Evolutionary conservation across 2,113 vertebrate genomes (phyloP).

Genomic region (Recurvirostra avosetta): DNA sequence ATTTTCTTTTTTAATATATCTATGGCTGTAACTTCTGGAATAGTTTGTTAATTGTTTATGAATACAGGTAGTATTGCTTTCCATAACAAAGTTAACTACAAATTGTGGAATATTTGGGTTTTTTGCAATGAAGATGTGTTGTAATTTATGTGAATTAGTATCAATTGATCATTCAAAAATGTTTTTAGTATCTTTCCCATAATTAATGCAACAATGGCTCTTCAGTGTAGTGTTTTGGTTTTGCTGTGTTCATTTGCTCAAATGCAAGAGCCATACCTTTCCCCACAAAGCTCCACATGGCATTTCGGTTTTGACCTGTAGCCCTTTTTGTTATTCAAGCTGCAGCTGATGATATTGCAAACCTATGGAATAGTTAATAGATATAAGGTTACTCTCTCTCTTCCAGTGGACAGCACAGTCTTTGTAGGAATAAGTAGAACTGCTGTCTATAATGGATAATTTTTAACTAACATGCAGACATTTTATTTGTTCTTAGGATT

Average conservation of each 20-base stretch:
- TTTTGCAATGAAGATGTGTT: not conserved
- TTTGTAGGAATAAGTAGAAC: not conserved
- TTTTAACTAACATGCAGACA: not conserved
- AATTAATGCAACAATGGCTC: not conserved
- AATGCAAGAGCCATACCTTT: not conserved
- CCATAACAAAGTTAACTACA: not conserved
- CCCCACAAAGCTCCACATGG: fast-evolving
- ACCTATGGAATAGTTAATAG: not conserved
- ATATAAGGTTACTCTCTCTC: not conserved
- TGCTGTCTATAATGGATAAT: not conserved
- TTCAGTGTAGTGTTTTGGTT: not conserved
- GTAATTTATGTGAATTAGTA: not conserved
- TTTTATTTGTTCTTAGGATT: not conserved
- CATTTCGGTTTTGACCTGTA: not conserved
- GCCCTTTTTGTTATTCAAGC: not conserved
- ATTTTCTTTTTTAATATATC: not conserved
- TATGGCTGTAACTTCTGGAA: not conserved
- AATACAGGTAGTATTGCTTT: not conserved
- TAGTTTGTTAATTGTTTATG: not conserved
- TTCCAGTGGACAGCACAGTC: not conserved
- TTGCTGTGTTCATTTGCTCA: not conserved
- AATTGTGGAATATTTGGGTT: not conserved
- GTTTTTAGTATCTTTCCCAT: not conserved
- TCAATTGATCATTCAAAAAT: not conserved
- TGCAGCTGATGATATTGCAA: not conserved